A percentile compares a stretch with the other conserved stretches of the same genome.
Conservation (phyloP, 2,113 vertebrate species). For the Trogon surrucura region DNA sequence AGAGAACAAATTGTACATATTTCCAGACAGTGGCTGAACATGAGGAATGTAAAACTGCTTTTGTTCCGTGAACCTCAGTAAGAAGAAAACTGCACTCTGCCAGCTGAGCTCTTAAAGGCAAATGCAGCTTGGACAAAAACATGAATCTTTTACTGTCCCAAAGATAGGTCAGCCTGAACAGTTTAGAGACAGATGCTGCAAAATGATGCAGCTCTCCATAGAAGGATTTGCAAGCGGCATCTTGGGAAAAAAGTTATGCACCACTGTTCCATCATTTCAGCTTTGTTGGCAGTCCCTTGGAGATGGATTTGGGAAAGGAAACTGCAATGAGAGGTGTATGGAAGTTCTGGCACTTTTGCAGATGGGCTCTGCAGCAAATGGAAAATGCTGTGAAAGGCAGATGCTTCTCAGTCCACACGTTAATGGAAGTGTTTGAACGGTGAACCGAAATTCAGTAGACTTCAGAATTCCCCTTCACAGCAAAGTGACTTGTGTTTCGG, state of each 20-base stretch:
- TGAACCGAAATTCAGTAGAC: not conserved
- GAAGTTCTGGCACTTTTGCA: not conserved
- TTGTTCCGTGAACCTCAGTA: not conserved
- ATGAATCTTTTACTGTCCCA: not conserved
- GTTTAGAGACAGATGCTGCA: not conserved
- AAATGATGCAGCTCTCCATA: not conserved
- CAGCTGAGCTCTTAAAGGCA: not conserved
- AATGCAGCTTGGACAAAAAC: not conserved
- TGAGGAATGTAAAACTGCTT: not conserved
- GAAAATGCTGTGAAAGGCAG: not conserved
- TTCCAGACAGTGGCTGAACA: not conserved
- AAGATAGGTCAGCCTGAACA: not conserved
- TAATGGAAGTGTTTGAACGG: not conserved
- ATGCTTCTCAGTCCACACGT: not conserved
- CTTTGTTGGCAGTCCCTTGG: not conserved
- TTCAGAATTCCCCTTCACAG: not conserved
- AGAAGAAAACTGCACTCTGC: not conserved
- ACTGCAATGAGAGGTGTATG: accelerated
- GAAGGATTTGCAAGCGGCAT: not conserved
- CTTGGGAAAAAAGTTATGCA: not conserved
- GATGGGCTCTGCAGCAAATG: not conserved
- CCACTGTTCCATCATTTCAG: accelerated
- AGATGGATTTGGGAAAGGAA: not conserved
- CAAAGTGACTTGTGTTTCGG: not conserved
- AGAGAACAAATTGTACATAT: accelerated